Base-by-base conservation (phyloP, 2,113 vertebrate species). In the Triplophysa rosa region DNA sequence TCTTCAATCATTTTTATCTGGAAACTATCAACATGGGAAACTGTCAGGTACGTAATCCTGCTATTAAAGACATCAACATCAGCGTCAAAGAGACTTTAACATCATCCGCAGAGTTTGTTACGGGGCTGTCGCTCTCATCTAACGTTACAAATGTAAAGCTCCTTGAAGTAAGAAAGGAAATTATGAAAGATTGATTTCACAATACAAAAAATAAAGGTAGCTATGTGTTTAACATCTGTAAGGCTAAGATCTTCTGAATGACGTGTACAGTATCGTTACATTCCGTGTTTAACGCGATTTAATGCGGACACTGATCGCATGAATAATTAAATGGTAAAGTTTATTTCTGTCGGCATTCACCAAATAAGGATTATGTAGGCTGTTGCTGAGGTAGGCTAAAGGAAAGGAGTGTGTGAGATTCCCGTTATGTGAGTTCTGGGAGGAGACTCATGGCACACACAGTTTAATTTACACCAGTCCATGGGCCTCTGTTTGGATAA, bases 21-120 rank as follows among this genome's bases (percentile, higher is more conserved):
- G 67, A 79, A 67, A 17, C 12, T 42, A 7, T n/a, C 8, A 81
- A 66, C 67, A 93, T 94, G 93, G 93, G 93, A 29, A 94, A 94
- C 91, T 92, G 89, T 76, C 92, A 94, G 63, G 93, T 93, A 75
- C 42, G 90, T 86, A 19, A 37, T 70, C 13, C 63, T 47, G 21
- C 5, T 29, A 8, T 21, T 54, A 77, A 11, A 2, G 45, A 14
- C 13, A 62, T 14, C 19, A 29, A 14, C 12, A n/a, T 21, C 9
- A 0, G n/a, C 54, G 2, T 13, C 12, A 17, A 14, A 42, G 0
- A 67, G 2, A 29, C 33, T 62, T 29, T 3, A 26, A 4, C 29
- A 19, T 66, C 23, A 2, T 73, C 37, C 23, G n/a, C 19, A 0
- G 16, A 13, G 40, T 63, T 74, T 47, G 8, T 1, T 5, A 12